These are phyloP conservation scores for Leptobrachium leishanense DNA, from an alignment of 2,113 vertebrate species.

Conservation along the genomic window DNA sequence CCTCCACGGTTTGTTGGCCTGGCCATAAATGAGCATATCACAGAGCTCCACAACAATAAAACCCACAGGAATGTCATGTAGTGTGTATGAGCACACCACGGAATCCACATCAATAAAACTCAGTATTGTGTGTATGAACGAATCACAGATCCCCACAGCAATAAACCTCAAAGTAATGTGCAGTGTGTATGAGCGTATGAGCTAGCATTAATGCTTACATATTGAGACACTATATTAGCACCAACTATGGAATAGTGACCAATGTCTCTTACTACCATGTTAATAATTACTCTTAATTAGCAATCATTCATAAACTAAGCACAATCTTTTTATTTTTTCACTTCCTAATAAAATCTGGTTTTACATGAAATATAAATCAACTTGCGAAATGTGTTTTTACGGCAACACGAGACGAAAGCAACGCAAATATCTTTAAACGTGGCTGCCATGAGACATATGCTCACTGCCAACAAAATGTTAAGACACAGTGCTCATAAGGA, in stretches of 20 bases:
- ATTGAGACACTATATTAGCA: no score
- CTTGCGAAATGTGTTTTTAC: background rate
- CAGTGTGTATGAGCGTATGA: no score
- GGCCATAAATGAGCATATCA: no score
- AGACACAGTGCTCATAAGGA: background rate
- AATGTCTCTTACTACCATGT: background rate
- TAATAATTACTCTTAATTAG: background rate
- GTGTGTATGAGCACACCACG: no score
- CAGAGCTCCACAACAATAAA: no score
- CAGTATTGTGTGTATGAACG: no score
- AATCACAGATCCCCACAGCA: no score
- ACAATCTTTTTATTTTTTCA: background rate
- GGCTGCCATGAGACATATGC: slow-evolving; percentile 5
- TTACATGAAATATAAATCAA: background rate
- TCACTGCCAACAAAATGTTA: background rate
- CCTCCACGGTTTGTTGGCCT: no score
- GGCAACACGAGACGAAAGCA: background rate
- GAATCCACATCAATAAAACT: no score
- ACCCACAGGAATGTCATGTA: no score
- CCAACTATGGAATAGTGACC: background rate
- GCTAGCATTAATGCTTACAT: no score
- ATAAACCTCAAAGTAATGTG: no score
- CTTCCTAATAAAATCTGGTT: background rate
- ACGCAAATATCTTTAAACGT: background rate
- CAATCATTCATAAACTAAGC: background rate